Evolutionary conservation across 2,797 vertebrate species (phyloP), one percentile per base, ranked within the genome.

Genomic region (Clarias pachynema): DNA sequence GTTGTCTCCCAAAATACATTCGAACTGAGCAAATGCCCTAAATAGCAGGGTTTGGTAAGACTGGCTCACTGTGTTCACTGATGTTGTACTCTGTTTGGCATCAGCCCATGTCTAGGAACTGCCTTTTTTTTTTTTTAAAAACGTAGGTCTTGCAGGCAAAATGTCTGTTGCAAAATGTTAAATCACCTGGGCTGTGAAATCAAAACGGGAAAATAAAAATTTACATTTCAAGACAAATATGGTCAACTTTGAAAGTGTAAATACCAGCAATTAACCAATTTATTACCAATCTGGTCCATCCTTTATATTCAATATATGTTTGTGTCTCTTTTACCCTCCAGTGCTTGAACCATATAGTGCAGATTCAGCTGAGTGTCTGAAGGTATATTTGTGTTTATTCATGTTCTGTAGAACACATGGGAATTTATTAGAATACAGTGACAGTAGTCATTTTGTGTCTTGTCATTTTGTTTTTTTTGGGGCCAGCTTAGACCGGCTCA

Each of bases 21-120:
- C 10, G n/a, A 77, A 20, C 72, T 87, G 69, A 60, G 82, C 86
- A 69, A 20, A 79, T 86, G 84, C 81, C 82, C 87, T 83, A 86
- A 83, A 88, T 86, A 80, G 6, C 65, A 60, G 70, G 72, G 49
- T 49, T 63, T 65, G 5, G 62, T 24, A 81, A 79, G 82, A 79
- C 82, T 78, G 70, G 49, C 60, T 79, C 57, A 40, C 29, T 79
- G 60, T 63, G 60, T 65, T 65, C 79, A 53, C n/a, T 57, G 56
- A 57, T 78, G 86, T 81, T 82, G 82, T 85, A 70, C 66, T 84
- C 60, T 70, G 79, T 84, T 79, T 88, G 69, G 44, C 15, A 56
- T 74, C 18, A 40, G 56, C 85, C 87, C 79, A 82, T 86, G 81
- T 66, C 53, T 59, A 75, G 60, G 56, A 85, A 70, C 69, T 56